Evolutionary conservation across 2,888 invertebrate genomes (phyloP).

Genomic region (Coenonympha glycerion): DNA sequence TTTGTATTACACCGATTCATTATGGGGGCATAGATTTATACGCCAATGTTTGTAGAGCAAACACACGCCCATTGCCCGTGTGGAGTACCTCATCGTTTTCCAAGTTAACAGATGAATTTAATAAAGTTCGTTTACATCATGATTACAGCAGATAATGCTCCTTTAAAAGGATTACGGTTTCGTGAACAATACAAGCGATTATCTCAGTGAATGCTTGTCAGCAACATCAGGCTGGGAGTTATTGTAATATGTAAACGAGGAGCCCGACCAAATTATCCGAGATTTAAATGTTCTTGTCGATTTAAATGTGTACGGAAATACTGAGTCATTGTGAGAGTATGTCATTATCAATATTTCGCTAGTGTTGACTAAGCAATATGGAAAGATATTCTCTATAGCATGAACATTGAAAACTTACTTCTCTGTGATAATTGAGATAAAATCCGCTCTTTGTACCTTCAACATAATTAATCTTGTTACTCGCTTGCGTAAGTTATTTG

Average conservation of each 20-base stretch:
- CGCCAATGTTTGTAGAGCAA: too few relatives aligned
- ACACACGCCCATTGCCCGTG: not conserved
- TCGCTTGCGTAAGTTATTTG: too few relatives aligned
- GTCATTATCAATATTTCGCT: too few relatives aligned
- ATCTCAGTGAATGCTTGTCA: conserved; percentile 63
- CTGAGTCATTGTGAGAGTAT: too few relatives aligned
- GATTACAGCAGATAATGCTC: conserved; percentile 54
- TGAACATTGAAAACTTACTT: too few relatives aligned
- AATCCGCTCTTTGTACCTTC: too few relatives aligned
- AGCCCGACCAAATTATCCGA: conserved; percentile 38
- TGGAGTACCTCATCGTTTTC: not conserved
- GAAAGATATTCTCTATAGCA: too few relatives aligned
- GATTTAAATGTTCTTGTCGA: conserved; percentile 48
- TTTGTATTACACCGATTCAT: too few relatives aligned
- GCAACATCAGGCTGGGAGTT: conserved; percentile 48
- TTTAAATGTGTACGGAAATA: conserved; percentile 35
- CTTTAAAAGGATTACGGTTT: conserved; percentile 61
- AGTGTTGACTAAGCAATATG: too few relatives aligned
- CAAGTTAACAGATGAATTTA: conserved; percentile 37
- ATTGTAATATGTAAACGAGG: conserved; percentile 61
- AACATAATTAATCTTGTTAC: too few relatives aligned
- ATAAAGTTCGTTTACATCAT: conserved; percentile 54
- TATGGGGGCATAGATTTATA: too few relatives aligned
- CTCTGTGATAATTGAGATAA: too few relatives aligned
- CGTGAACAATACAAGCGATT: conserved; percentile 61